A percentile compares a stretch with the other conserved stretches of the same genome.
Conservation (phyloP, 1,140 invertebrate genomes). For the Drosophila nebulosa region DNA sequence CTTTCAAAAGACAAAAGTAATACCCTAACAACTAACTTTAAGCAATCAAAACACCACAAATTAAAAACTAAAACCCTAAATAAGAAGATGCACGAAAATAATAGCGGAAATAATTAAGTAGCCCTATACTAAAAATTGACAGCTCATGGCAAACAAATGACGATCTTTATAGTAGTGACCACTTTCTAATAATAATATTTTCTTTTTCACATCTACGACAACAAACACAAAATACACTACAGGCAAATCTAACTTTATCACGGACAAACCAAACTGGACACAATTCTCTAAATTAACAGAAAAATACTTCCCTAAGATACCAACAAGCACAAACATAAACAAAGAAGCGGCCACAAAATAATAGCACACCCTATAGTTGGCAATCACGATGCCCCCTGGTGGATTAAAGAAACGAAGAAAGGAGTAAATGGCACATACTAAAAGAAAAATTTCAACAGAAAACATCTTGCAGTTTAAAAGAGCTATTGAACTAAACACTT, state of each 20-base stretch:
- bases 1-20: neutral
- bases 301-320: neutral
- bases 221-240: neutral
- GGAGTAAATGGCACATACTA: too few species aligned
- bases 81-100: neutral
- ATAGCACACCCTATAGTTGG: neutral
- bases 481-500: neutral
- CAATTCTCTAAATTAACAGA: slow-evolving; percentile 3
- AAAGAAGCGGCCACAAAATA: slow-evolving; percentile 22
- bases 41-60: neutral
- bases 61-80: neutral
- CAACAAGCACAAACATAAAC: slow-evolving; percentile 18
- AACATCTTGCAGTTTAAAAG: neutral
- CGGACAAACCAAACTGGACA: slow-evolving; percentile 17
- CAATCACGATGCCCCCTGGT: too few species aligned
- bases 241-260: neutral
- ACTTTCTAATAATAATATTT: slow-evolving; percentile 3
- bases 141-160: neutral
- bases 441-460: neutral
- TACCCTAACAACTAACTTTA: neutral
- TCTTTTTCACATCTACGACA: neutral
- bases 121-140: too few species aligned
- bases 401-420: too few species aligned
- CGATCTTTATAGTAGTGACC: neutral
- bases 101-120: too few species aligned